Base-by-base conservation (phyloP, 2,113 vertebrate species). In the Chaetorhynchus papuensis region DNA sequence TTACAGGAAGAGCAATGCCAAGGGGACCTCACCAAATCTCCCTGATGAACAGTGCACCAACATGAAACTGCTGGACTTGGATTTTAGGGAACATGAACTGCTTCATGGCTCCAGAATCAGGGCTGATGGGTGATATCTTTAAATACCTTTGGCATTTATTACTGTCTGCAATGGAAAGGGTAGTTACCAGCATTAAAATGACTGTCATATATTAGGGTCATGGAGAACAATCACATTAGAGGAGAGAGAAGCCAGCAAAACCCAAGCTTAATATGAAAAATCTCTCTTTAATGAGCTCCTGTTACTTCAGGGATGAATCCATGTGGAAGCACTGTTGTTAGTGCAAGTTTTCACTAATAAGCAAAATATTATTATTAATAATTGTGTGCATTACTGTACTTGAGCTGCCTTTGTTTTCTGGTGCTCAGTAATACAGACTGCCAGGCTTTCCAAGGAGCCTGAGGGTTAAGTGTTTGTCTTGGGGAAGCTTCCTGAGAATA, bases 401-500 rank as follows among this genome's bases (percentile, higher is more conserved):
- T 85, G 54, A 92, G 52, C 50, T 89, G 79, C 63, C 24, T 86
- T 54, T 86, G 35, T 86, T 83, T 89, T 44, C 15, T 26, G 31
- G 60, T 49, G 53, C 49, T 82, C 1, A 0, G 31, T 42, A 45
- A 35, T 19, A 31, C 22, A 23, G 63, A 39, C 31, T 77, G 49
- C 39, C 66, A 93, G 78, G 71, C 17, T 63, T 90, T 50, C 63
- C 0, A 6, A 77, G 75, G 42, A 93, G 75, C 41, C 53, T 85
- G 78, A 57, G 78, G 74, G 42, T 44, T 90, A 56, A 61, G 41
- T 50, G 50, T 61, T 91, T 91, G 81, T 95, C 78, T 90, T 69
- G 44, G 45, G 50, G 68, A 96, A 93, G 37, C 41, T 96, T 91
- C 78, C 70, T 87, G 84, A 90, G 94, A 93, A 37, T 35, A 37